Conservation (phyloP, 2,888 invertebrate genomes). For the Microplitis manilae region DNA sequence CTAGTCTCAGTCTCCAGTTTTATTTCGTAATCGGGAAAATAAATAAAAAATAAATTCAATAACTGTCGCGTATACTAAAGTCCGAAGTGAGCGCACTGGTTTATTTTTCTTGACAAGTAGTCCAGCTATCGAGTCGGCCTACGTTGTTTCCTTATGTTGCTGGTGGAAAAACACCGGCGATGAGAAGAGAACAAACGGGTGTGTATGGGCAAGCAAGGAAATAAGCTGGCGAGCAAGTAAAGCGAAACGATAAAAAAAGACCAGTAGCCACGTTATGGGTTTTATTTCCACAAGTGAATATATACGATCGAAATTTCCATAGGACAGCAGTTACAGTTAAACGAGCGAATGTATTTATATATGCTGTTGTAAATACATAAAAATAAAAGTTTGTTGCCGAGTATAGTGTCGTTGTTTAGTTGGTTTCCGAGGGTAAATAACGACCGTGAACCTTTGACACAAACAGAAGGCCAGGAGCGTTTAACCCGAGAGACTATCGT, state of each 20-base stretch:
- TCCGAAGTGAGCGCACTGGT: too few relatives aligned
- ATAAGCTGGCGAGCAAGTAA: conserved; percentile 37
- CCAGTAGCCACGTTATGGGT: conserved; percentile 45
- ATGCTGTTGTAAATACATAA: conserved; percentile 43
- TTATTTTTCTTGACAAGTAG: too few relatives aligned
- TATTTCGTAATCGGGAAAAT: too few relatives aligned
- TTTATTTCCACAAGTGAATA: conserved; percentile 48
- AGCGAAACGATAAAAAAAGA: conserved; percentile 44
- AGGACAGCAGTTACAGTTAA: conserved; percentile 57
- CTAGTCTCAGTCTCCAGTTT: too few relatives aligned
- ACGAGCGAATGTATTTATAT: conserved; percentile 31
- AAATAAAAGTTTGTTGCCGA: conserved; percentile 53
- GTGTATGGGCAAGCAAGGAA: conserved; percentile 25
- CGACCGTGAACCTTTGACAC: conserved; percentile 60
- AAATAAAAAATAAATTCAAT: too few relatives aligned
- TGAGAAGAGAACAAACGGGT: neutral
- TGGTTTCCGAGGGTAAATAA: conserved; percentile 52
- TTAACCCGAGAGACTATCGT: conserved; percentile 53
- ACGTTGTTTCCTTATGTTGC: neutral
- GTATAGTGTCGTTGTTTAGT: conserved; percentile 40
- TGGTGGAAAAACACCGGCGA: neutral
- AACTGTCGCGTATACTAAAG: too few relatives aligned
- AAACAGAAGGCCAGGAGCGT: conserved; percentile 55
- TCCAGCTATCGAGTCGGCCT: neutral
- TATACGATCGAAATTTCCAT: conserved; percentile 55